Evolutionary conservation across 2,888 invertebrate genomes (phyloP), one percentile per base, ranked within the genome.

Genomic region (Stratiomys singularior): DNA sequence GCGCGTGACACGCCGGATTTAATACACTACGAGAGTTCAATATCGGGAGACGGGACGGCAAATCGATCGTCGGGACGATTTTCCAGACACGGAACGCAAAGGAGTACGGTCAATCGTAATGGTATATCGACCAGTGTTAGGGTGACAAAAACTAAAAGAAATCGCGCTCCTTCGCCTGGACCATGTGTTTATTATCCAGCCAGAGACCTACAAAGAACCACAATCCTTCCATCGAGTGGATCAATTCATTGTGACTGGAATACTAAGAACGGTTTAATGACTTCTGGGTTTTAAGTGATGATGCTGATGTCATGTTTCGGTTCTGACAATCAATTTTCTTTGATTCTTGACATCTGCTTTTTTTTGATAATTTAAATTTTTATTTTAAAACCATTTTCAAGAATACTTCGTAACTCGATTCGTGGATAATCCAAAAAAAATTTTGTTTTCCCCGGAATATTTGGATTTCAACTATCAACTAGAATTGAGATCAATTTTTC

Each of bases 21-120:
- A 86, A 93, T 93, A 78, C 93, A 94, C 85, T 95, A 95, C 85
- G 95, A 95, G 86, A 94, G 94, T 83, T 91, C 93, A 84, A 92
- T 93, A 81, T 94, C 95, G 79, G 93, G 93, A 79, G 95, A 94
- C 83, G 87, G 89, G 66, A 90, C 84, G 89, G 90, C 84, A 89
- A 92, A 85, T 92, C 93, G 84, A 1, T 85, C 85, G 85, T 94
- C 86, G 89, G 93, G 84, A 85, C 91, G 83, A 69, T 87, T 87
- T 81, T 89, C 90, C 30, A 86, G 91, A 0, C 90, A 90, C 79
- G 90, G 87, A 46, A 87, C 87, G 5, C 86, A 86, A 80, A 85
- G 87, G 37, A 87, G 86, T 81, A 87, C 84, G 76, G 85, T 85
- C 3, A 77, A 25, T 15, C 83, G 85, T 7, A 78, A 76, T 78